These are phyloP conservation scores for Aporophyla lueneburgensis DNA, from an alignment of 2,888 invertebrate species.

Conservation along the genomic window DNA sequence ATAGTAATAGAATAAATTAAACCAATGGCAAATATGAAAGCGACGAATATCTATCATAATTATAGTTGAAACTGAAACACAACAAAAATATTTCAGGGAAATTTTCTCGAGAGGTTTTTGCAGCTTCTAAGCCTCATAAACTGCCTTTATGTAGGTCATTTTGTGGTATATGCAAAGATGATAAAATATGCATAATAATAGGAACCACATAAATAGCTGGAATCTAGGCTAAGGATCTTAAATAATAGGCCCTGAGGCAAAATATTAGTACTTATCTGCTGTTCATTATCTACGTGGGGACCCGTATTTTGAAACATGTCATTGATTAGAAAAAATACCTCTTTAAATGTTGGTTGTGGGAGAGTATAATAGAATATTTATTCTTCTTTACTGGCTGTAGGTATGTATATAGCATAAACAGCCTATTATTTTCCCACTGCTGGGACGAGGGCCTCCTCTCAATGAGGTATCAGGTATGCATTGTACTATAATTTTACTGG, in stretches of 20 bases:
- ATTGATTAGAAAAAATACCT: conserved; percentile 63
- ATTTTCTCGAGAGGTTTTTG: neutral
- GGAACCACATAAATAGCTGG: conserved; percentile 41
- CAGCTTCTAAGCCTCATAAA: neutral
- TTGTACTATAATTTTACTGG: neutral
- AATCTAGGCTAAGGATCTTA: conserved; percentile 35
- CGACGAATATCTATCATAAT: neutral
- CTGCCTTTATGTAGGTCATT: neutral
- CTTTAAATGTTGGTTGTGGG: conserved; percentile 44
- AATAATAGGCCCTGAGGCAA: conserved; percentile 61
- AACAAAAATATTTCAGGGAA: neutral
- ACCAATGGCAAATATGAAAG: neutral
- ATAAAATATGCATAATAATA: conserved; percentile 34
- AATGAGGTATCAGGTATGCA: no score
- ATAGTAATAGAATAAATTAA: neutral
- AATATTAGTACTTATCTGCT: conserved; percentile 41
- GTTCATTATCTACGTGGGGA: conserved; percentile 67
- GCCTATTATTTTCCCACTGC: no score
- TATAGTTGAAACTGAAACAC: neutral
- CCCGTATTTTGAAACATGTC: conserved; percentile 60
- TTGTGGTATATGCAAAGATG: neutral
- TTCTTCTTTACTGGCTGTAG: neutral
- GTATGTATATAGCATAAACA: neutral
- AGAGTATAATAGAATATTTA: no score
- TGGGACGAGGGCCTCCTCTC: no score